These are phyloP conservation scores for Zaprionus capensis DNA, from an alignment of 1,140 invertebrate genomes.

Conservation along the genomic window DNA sequence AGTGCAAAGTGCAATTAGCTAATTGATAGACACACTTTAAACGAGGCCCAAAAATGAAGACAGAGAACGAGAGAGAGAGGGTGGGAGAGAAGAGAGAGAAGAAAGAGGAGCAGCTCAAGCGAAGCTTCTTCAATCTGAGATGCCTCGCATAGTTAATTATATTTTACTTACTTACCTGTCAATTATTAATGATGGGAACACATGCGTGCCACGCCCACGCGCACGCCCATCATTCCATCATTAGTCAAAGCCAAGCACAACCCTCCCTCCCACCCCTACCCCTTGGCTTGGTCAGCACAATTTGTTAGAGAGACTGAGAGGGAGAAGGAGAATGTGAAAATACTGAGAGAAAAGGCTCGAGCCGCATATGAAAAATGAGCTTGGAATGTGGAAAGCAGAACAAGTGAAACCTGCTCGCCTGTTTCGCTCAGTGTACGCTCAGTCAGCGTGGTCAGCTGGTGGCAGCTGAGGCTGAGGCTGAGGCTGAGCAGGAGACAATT, in stretches of 20 bases:
- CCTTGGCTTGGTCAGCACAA: slow-evolving; percentile 42
- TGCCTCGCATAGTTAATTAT: slow-evolving; percentile 52
- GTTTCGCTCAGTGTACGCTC: neutral
- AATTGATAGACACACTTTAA: slow-evolving; percentile 48
- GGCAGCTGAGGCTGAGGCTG: slow-evolving; percentile 4
- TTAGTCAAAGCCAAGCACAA: slow-evolving; percentile 61
- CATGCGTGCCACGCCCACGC: slow-evolving; percentile 22
- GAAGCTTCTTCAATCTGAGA: slow-evolving; percentile 34
- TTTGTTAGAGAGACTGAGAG: slow-evolving; percentile 6
- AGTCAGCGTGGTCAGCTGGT: neutral
- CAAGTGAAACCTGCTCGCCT: neutral
- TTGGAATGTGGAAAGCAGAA: neutral
- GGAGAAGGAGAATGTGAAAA: neutral
- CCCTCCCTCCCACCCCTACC: neutral
- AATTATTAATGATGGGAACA: slow-evolving; percentile 64
- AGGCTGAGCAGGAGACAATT: slow-evolving; percentile 44
- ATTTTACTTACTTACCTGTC: slow-evolving; percentile 61
- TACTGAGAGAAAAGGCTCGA: neutral
- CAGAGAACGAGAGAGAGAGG: neutral
- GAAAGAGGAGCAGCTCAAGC: neutral
- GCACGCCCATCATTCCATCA: slow-evolving; percentile 39
- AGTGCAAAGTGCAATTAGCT: slow-evolving; percentile 53
- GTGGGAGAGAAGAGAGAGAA: neutral
- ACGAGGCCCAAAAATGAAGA: neutral
- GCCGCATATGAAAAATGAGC: neutral